Evolutionary conservation across 92 coral and sea anemone species (phyloP), one percentile per base, ranked within the genome.

Genomic region (Meandrina meandrites): DNA sequence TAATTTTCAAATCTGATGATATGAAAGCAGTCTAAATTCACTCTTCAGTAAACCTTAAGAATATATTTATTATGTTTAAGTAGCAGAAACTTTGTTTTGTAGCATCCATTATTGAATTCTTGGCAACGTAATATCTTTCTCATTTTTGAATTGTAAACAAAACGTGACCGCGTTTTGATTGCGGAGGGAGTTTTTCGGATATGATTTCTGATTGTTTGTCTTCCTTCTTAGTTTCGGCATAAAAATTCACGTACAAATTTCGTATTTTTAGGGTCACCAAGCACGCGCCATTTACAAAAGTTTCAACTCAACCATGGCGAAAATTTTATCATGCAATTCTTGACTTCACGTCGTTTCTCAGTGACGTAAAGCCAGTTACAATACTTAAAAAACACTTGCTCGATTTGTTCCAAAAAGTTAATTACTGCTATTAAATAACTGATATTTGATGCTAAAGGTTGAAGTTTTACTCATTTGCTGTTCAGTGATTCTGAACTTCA

Each of bases 171-270:
- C 10, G 2, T 11, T 32, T 79, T 79, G 42, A 40, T 66, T 27
- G 70, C 19, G 50, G 82, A 22, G 7, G 37, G 24, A 35, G 47
- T 31, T 79, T 79, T 45, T 76, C 80, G 35, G 60, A 76, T 48
- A 42, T 76, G 24, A 30, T 28, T 80, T 50, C 24, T 24, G 28
- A 13, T 60, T 80, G 72, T 60, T 80, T 80, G 72, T 53, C 54
- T 27, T 34, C 60, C 67, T 35, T 60, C 72, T 80, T 24, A 58
- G 36, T 48, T 57, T 80, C 18, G 58, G 83, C 40, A 47, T 22
- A 22, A 21, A 12, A 57, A 57, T 31, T 56, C 83, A 60, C 83
- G 72, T 79, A 58, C 21, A 12, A 60, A 54, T 12, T 58, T 60
- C 32, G 9, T 19, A 10, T 19, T 24, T 21, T 53, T 8, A 10